Conservation (phyloP, 1,140 invertebrate species). For the Aphelinus atriplicis region DNA sequence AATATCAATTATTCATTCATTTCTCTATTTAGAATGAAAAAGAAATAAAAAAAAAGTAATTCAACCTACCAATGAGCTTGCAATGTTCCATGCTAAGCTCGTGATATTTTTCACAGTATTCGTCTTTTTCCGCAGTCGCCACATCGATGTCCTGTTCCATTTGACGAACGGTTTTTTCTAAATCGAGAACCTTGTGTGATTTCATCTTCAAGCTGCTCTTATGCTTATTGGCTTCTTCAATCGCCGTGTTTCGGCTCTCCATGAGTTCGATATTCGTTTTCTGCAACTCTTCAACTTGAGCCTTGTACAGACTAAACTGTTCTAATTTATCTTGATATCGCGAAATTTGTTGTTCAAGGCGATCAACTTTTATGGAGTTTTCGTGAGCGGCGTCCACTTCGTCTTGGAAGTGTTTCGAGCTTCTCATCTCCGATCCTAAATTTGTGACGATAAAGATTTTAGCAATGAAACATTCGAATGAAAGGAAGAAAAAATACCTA, state of each 20-base stretch:
- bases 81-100: neutral
- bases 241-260: neutral
- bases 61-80: too few species aligned
- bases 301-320: slow-evolving; percentile 11
- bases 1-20: too few species aligned
- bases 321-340: slow-evolving; percentile 32
- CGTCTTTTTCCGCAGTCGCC: neutral
- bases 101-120: neutral
- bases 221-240: neutral
- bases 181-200: slow-evolving; percentile 3
- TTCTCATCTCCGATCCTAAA: slow-evolving; percentile 29
- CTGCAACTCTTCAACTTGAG: slow-evolving; percentile 14
- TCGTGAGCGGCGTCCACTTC: slow-evolving; percentile 42
- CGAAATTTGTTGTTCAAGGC: slow-evolving; percentile 27
- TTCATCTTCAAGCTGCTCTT: slow-evolving; percentile 25
- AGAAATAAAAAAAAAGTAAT: too few species aligned
- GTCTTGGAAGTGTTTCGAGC: slow-evolving; percentile 35
- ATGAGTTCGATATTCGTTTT: slow-evolving; percentile 34
- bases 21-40: too few species aligned
- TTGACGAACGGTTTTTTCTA: slow-evolving; percentile 25
- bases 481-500: too few species aligned
- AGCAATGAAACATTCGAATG: too few species aligned
- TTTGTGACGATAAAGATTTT: too few species aligned
- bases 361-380: slow-evolving; percentile 30
- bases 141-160: slow-evolving; percentile 24